Percentiles rank a stretch among this genome's conserved stretches.
phyloP scores from a whole-genome alignment of 2,888 invertebrate species.

The Eupithecia subfuscata region DNA sequence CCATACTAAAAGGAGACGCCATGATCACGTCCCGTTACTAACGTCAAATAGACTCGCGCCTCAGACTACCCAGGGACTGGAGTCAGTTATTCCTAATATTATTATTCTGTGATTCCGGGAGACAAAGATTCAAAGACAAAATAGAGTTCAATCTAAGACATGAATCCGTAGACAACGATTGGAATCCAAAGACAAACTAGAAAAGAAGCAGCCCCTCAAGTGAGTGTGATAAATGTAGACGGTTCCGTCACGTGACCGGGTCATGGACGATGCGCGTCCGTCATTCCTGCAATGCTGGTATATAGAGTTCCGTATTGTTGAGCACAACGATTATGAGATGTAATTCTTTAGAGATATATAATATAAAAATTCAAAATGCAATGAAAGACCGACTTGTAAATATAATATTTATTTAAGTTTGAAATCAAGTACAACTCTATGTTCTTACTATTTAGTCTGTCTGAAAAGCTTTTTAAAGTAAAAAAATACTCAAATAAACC shows the following conservation, averaged over 20 bases:
- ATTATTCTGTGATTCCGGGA: background rate
- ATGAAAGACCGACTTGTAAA: background rate
- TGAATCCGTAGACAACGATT: background rate
- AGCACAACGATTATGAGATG: background rate
- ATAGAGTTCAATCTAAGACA: background rate
- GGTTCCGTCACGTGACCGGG: conserved; percentile 76
- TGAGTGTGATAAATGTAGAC: conserved; percentile 35
- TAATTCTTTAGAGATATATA: background rate
- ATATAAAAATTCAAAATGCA: background rate
- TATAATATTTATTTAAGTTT: background rate
- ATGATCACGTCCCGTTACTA: too few species aligned
- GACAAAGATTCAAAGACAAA: background rate
- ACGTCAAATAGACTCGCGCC: too few species aligned
- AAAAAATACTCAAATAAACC: background rate
- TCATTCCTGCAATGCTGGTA: conserved; percentile 47
- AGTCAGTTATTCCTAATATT: background rate
- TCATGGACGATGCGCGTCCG: conserved; percentile 59
- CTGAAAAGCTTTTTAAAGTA: background rate
- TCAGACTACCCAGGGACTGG: background rate
- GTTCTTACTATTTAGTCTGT: background rate
- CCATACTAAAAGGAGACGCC: too few species aligned
- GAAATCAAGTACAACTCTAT: background rate
- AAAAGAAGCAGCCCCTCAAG: conserved; percentile 5
- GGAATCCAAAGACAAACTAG: conserved; percentile 8
- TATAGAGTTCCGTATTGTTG: conserved; percentile 24